phyloP scores from a whole-genome alignment of 2,113 vertebrate genomes.

The Cyphomyrus plagiostoma region DNA sequence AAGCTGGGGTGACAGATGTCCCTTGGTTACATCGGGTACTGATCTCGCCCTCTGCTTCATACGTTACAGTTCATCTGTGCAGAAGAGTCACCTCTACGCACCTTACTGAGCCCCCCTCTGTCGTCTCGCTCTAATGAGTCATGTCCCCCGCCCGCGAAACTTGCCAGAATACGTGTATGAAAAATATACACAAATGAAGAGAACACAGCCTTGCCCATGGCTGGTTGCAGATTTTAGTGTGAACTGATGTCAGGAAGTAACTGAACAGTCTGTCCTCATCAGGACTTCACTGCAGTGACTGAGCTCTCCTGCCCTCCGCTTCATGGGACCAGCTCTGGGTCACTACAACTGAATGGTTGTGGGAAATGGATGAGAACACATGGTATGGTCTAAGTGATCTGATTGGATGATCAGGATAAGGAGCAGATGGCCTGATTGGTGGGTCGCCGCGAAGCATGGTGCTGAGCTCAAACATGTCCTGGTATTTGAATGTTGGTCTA shows the following conservation, averaged over 20 bases:
- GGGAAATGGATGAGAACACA: not conserved
- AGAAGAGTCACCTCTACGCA: not conserved
- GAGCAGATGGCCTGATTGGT: not conserved
- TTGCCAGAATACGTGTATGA: not conserved
- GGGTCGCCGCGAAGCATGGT: not conserved
- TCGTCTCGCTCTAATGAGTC: not conserved
- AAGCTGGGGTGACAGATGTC: not conserved
- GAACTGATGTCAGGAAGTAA: not conserved
- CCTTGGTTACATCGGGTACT: not conserved
- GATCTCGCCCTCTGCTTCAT: not conserved
- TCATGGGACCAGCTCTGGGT: not conserved
- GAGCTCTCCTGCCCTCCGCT: not conserved
- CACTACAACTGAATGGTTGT: not conserved
- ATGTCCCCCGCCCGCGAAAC: not conserved
- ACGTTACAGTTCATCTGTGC: not conserved
- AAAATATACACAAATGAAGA: not conserved
- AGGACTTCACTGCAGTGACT: not conserved
- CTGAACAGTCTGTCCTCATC: not conserved
- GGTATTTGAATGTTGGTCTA: not conserved
- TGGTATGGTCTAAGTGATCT: not conserved
- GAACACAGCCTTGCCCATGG: not conserved
- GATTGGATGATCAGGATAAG: not conserved
- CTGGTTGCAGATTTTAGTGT: not conserved
- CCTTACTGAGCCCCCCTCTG: not conserved
- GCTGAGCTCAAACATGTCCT: not conserved